These are phyloP conservation scores for Ormyrus pomaceus DNA, from an alignment of 2,888 invertebrate species.

Conservation along the genomic window DNA sequence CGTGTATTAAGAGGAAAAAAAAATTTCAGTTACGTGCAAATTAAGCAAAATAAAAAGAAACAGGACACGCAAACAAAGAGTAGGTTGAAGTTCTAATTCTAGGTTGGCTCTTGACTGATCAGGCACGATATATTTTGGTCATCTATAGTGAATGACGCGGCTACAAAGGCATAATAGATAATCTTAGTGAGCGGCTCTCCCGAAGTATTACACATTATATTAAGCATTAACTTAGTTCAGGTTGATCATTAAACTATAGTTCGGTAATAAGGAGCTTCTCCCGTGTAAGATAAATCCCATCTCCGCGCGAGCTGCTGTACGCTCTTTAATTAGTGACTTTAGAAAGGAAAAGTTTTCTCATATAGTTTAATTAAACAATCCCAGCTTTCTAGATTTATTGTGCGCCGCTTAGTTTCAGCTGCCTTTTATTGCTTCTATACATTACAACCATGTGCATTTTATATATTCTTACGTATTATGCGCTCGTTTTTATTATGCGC, in stretches of 20 bases:
- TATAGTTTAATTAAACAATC: conserved; percentile 49
- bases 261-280: conserved; percentile 42
- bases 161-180: conserved; percentile 16
- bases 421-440: conserved; percentile 28
- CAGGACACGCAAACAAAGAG: conserved; percentile 4
- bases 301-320: conserved; percentile 17
- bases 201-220: background rate
- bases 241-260: conserved; percentile 47
- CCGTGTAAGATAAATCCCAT: conserved; percentile 39
- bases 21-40: too few relatives aligned
- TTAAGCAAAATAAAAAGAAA: too few relatives aligned
- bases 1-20: too few relatives aligned
- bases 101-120: conserved; percentile 30
- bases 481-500: conserved; percentile 2
- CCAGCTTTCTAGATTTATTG: conserved; percentile 52
- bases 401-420: conserved; percentile 32
- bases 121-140: conserved; percentile 31
- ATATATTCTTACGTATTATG: conserved; percentile 12
- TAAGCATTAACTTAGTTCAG: conserved; percentile 42
- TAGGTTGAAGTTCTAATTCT: conserved; percentile 32
- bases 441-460: background rate
- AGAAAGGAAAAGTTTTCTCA: conserved; percentile 44
- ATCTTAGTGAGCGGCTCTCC: conserved; percentile 18
- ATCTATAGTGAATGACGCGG: conserved; percentile 25
- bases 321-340: conserved; percentile 50